Evolutionary conservation across 53 echinoderm and acorn worm species (phyloP).

Genomic region (Hippasteria phrygiana): DNA sequence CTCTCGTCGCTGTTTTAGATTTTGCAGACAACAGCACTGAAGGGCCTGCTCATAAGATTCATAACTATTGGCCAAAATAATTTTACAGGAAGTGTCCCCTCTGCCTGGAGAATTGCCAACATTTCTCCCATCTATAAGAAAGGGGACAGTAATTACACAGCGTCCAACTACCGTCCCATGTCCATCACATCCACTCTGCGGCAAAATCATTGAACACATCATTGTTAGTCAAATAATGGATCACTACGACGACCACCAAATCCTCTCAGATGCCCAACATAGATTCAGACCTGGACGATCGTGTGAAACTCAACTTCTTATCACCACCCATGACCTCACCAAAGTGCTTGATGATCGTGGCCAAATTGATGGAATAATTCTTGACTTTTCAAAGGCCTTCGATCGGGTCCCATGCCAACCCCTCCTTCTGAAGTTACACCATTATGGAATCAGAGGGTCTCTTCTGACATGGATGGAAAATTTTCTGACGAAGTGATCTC

Average conservation of each 20-base stretch:
- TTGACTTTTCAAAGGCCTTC: conserved; percentile 69
- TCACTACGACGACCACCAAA: conserved; percentile 53
- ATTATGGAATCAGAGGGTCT: conserved; percentile 40
- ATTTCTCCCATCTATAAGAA: conserved; percentile 5
- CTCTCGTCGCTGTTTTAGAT: no score
- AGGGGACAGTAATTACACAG: not conserved
- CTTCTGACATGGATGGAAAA: conserved; percentile 12
- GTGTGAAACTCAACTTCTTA: conserved; percentile 66
- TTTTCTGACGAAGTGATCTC: conserved; percentile 22
- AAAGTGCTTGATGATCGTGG: conserved; percentile 57
- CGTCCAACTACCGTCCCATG: conserved; percentile 25
- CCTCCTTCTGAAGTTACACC: conserved; percentile 39
- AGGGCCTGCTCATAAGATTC: no score
- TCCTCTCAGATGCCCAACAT: conserved; percentile 60
- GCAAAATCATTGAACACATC: conserved; percentile 60
- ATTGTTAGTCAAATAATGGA: conserved; percentile 66
- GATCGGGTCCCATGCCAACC: conserved; percentile 48
- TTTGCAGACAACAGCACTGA: no score
- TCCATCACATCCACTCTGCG: not conserved
- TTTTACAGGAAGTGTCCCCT: conserved; percentile 51
- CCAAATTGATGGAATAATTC: conserved; percentile 51
- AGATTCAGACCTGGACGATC: conserved; percentile 62
- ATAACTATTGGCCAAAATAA: no score
- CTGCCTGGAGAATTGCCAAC: conserved; percentile 1
- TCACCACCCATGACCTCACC: conserved; percentile 57